Conservation (phyloP, 2,797 vertebrate species). For the Manis pentadactyla region DNA sequence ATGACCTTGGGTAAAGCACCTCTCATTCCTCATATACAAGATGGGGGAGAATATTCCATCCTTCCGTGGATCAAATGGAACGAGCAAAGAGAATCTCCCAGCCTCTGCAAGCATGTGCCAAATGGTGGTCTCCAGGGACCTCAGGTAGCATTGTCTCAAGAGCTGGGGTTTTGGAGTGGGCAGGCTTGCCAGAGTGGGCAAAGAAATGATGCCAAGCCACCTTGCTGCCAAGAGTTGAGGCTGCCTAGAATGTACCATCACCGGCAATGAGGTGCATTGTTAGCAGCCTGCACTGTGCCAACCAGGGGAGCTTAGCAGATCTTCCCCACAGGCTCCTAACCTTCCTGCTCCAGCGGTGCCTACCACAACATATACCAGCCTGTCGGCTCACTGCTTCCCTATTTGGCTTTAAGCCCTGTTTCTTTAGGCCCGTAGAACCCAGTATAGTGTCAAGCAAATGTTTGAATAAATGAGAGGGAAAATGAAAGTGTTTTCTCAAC, state of each 20-base stretch:
- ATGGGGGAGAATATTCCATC: not conserved
- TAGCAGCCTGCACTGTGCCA: not conserved
- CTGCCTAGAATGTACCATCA: rapidly evolving
- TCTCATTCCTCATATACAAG: not conserved
- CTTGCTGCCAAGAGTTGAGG: not conserved
- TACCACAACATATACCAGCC: rapidly evolving
- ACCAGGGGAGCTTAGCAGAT: rapidly evolving
- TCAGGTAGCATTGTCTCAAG: not conserved
- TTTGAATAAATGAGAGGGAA: not conserved
- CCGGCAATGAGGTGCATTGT: not conserved
- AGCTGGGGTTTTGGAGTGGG: not conserved
- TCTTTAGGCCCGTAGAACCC: not conserved
- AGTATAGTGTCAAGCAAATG: too few relatives aligned
- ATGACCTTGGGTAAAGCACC: not conserved
- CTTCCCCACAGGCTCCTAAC: rapidly evolving
- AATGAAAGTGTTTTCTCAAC: not conserved
- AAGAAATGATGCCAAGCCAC: not conserved
- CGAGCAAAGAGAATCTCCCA: not conserved
- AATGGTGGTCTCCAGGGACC: not conserved
- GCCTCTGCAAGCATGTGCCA: not conserved
- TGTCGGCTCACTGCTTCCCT: rapidly evolving
- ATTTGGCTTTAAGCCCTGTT: rapidly evolving
- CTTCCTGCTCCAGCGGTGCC: not conserved
- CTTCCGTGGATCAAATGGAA: not conserved
- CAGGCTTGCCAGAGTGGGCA: not conserved